Base-by-base conservation (phyloP, 1,140 invertebrate genomes). In the Penaeus japonicus region DNA sequence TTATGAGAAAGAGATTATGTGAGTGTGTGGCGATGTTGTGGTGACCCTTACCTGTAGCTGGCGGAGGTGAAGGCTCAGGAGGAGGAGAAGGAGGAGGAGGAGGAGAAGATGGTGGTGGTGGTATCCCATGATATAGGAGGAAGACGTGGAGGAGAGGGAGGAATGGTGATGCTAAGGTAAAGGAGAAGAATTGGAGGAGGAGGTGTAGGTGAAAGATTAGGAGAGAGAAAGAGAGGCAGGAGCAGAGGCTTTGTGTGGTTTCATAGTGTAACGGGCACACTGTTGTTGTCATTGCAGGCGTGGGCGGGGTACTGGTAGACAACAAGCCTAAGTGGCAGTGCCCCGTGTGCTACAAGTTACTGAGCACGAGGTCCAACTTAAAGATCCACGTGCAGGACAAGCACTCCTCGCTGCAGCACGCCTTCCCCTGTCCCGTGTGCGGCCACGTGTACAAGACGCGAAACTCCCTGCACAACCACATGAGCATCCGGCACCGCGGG, bases 251-350 rank as follows among this genome's bases (percentile, higher is more conserved):
- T 30, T 73, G 35, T 73, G 70, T 73, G 17, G 17, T 12, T 73
- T 27, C 55, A 81, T 39, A 54, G 30, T 59, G 77, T 85, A 85
- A 81, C 75, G 79, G 59, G 65, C 84, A 78, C 73, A 59, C 84
- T 87, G 75, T 83, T 89, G 84, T 87, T 89, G 57, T 87, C 80
- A 82, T 87, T 89, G 80, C 84, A 89, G 89, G 84, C 57, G 81
- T 87, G 73, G 84, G 81, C 84, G 80, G 57, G 84, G 57, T 75
- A 54, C 85, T 81, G 70, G 83, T 78, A 35, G 77, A 89, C 80
- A 57, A 81, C 70, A 87, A 84, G 73, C 86, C 89, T 35, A 84
- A 87, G 73, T 90, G 90, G 90, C 87, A 95, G 90, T 91, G 90
- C 80, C 89, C 89, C 17, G 80, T 90, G 27, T 91, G 90, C 75